Percentiles rank a stretch among this genome's conserved stretches.
These are phyloP conservation scores for Tipula unca DNA, from an alignment of 2,888 invertebrate genomes.

Conservation along the genomic window DNA sequence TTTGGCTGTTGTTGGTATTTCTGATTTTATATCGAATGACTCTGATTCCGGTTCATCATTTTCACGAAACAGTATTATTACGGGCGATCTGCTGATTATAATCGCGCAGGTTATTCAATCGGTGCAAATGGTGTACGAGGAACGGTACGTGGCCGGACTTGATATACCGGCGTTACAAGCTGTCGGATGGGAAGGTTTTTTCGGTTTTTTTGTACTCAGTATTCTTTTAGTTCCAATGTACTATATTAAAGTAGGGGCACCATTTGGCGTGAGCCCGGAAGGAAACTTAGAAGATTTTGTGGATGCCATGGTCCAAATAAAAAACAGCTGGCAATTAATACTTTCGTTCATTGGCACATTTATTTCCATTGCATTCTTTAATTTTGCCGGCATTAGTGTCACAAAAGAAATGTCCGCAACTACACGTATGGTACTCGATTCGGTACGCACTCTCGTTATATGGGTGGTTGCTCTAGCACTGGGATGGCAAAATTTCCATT, in stretches of 20 bases:
- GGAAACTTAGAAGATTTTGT: slow-evolving; percentile 73
- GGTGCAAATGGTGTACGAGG: slow-evolving; percentile 90
- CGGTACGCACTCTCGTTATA: slow-evolving; percentile 79
- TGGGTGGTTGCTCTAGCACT: slow-evolving; percentile 74
- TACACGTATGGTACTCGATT: slow-evolving; percentile 82
- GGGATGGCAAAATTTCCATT: slow-evolving; percentile 71
- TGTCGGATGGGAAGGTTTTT: slow-evolving; percentile 88
- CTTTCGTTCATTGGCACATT: slow-evolving; percentile 59
- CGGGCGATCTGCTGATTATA: slow-evolving; percentile 68
- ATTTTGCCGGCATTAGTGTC: slow-evolving; percentile 84
- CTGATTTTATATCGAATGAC: slow-evolving; percentile 50
- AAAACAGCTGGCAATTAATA: slow-evolving; percentile 49
- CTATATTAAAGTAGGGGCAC: slow-evolving; percentile 64
- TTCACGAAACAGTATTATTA: slow-evolving; percentile 64
- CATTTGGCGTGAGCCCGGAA: slow-evolving; percentile 67
- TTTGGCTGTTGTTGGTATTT: slow-evolving; percentile 60
- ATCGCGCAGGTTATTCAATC: slow-evolving; percentile 74
- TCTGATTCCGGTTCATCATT: slow-evolving; percentile 40
- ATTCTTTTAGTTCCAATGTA: slow-evolving; percentile 69
- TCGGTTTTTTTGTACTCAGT: slow-evolving; percentile 57
- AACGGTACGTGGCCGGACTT: slow-evolving; percentile 74
- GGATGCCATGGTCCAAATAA: slow-evolving; percentile 79
- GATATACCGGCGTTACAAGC: slow-evolving; percentile 87
- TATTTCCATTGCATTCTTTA: slow-evolving; percentile 86
- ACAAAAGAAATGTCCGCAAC: slow-evolving; percentile 91